These are phyloP conservation scores for Caenorhabditis sp. DNA, from an alignment of 2,888 invertebrate species.

Conservation along the genomic window DNA sequence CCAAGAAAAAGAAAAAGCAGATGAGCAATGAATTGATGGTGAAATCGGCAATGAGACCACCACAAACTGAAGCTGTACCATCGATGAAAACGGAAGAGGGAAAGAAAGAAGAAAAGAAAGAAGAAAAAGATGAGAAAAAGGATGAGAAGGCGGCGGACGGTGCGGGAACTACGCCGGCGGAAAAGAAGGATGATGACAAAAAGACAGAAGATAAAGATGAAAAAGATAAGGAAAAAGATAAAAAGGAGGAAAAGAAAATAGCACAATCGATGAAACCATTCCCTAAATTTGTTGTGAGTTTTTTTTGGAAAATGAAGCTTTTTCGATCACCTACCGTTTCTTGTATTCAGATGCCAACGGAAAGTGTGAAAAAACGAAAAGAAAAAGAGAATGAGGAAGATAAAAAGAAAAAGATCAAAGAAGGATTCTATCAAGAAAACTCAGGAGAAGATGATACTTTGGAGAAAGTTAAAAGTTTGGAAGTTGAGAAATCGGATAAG, in stretches of 20 bases:
- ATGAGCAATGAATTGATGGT: neutral
- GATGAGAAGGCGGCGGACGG: neutral
- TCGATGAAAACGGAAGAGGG: neutral
- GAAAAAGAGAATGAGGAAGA: conserved; percentile 32
- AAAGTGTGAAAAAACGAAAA: conserved; percentile 31
- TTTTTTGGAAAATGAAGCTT: too few species aligned
- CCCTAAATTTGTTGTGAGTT: neutral
- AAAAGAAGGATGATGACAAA: neutral
- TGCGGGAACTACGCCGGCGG: neutral
- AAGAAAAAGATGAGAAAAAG: neutral
- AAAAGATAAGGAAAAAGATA: conserved; percentile 1
- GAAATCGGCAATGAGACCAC: neutral
- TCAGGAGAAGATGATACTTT: neutral
- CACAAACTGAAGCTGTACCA: neutral
- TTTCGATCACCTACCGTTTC: too few species aligned
- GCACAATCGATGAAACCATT: neutral
- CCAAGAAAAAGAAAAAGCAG: neutral
- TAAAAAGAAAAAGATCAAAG: conserved; percentile 39
- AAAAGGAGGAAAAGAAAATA: conserved; percentile 6
- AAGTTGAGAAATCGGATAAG: neutral
- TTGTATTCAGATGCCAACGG: conserved; percentile 23
- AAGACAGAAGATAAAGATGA: too few species aligned
- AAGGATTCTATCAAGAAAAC: conserved; percentile 40
- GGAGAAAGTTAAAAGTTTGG: neutral
- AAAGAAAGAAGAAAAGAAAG: neutral